These are phyloP conservation scores for Charina bottae DNA, from an alignment of 2,113 vertebrate genomes.

Conservation along the genomic window DNA sequence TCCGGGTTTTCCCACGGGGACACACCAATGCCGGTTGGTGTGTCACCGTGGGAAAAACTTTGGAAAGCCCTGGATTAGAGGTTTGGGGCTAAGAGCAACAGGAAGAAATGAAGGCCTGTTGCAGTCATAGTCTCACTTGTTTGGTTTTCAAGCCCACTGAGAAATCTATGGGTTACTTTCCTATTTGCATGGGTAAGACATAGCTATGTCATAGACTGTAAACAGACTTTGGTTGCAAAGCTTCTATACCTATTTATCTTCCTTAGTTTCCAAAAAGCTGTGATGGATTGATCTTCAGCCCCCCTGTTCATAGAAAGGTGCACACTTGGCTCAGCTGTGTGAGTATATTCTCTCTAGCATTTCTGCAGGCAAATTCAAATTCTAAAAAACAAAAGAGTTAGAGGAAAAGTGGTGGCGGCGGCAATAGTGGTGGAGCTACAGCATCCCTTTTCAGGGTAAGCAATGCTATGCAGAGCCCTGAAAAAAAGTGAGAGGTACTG, in stretches of 20 bases:
- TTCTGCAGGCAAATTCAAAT: no score
- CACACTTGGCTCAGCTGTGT: conserved; percentile 10
- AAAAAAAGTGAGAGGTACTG: no score
- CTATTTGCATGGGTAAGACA: background rate
- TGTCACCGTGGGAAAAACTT: no score
- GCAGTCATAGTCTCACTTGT: background rate
- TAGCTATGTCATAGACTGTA: background rate
- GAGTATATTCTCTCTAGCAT: conserved; percentile 16
- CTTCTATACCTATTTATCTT: conserved; percentile 8
- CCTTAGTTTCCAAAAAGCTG: conserved; percentile 40
- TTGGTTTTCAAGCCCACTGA: background rate
- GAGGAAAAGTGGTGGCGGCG: no score
- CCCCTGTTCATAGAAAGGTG: background rate
- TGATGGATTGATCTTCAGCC: background rate
- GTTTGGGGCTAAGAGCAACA: background rate
- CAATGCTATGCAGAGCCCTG: no score
- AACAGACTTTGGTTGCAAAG: no score
- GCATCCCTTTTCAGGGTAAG: no score
- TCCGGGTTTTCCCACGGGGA: no score
- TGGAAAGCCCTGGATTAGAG: no score
- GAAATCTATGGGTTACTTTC: background rate
- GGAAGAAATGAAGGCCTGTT: background rate
- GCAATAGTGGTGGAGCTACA: no score
- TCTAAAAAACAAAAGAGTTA: no score
- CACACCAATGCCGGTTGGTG: no score